Base-by-base conservation (phyloP, 2,888 invertebrate genomes). In the Brachypalpus laphriformis region DNA sequence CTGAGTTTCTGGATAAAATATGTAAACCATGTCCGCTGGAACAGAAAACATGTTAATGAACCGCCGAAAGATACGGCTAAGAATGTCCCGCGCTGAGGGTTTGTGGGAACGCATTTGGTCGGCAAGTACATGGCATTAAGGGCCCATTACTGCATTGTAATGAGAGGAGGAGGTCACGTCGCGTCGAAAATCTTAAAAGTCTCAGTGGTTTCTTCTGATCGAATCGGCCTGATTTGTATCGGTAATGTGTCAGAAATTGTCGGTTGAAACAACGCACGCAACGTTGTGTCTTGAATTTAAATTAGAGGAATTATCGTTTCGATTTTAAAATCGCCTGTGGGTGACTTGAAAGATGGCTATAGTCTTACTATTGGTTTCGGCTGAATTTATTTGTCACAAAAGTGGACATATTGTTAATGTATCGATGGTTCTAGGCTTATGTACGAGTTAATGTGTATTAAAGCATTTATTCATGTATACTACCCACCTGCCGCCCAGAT, bases 41-140 rank as follows among this genome's bases (percentile, higher is more conserved):
- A 86, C 86, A 81, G 86, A 86, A 86, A 86, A 82, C 82, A 86
- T 86, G 86, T 82, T 76, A 86, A 86, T 86, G 82, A 86, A 77
- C 61, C 59, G 51, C 76, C 57, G 16, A 72, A 51, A 80, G 72
- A 59, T 56, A 78, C 78, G 78, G 63, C 47, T 56, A 82, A 82
- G 77, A 82, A 82, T 82, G 77, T 66, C 74, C 47, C 47, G 47
- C 77, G 31, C 59, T 72, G 45, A 72, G 51, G 66, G 72, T 77
- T 83, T 78, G 83, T 83, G 83, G 83, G 83, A 81, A 85, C 71
- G 81, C 81, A 81, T 85, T 85, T 85, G 70, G 40, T 51, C 59
- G 63, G 56, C 81, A 81, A 81, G 70, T 85, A 81, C 81, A 85
- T 81, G 85, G 74, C 76, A 82, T 86, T 82, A 63, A 86, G 45